phyloP scores from a whole-genome alignment of 1,140 invertebrate genomes.

The Rhizoglyphus robini region DNA sequence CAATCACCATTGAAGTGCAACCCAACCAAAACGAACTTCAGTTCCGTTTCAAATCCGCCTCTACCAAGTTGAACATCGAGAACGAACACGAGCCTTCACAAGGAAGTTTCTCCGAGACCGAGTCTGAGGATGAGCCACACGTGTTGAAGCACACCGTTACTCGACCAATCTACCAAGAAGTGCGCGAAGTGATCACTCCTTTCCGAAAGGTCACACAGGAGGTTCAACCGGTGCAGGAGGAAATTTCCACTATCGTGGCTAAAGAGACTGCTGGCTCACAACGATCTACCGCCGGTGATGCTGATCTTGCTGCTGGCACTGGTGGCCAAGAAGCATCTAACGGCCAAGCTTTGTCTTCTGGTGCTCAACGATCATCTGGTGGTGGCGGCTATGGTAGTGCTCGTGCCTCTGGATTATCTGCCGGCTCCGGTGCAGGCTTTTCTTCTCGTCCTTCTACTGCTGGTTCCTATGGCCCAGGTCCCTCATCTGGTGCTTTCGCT shows the following conservation, averaged over 20 bases:
- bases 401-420: not conserved
- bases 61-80: constrained; percentile 19
- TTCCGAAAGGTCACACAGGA: constrained; percentile 9
- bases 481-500: too few relatives aligned
- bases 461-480: too few relatives aligned
- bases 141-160: constrained; percentile 18
- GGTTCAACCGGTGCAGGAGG: constrained; percentile 14
- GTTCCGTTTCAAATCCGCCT: constrained; percentile 9
- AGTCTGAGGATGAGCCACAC: constrained; percentile 18
- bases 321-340: not conserved
- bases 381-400: not conserved
- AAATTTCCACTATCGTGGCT: too few relatives aligned
- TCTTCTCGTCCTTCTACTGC: too few relatives aligned
- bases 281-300: not conserved
- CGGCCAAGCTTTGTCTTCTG: not conserved
- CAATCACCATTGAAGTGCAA: constrained; percentile 17
- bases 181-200: not conserved
- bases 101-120: not conserved
- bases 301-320: not conserved
- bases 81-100: not conserved
- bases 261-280: not conserved
- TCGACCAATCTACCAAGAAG: constrained; percentile 10
- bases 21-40: constrained; percentile 11
- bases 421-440: too few relatives aligned
- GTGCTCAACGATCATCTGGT: not conserved